Evolutionary conservation across 2,888 invertebrate genomes (phyloP).

Genomic region (Oxystoma pomonae): DNA sequence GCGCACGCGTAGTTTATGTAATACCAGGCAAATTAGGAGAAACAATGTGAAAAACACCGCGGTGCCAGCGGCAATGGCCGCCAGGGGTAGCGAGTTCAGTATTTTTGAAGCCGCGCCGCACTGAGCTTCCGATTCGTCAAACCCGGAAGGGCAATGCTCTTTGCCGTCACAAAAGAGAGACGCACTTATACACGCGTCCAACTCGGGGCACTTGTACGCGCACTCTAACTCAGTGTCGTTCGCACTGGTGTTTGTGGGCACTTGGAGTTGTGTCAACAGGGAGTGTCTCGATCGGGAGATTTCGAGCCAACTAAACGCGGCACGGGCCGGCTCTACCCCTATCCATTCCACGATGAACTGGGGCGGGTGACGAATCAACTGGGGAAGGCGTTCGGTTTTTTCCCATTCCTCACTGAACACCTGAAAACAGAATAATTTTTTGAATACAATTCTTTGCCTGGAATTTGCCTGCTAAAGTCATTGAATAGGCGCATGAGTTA

Average conservation of each 20-base stretch:
- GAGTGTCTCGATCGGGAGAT: slow-evolving; percentile 61
- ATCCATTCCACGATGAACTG: slow-evolving; percentile 66
- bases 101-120: slow-evolving; percentile 57
- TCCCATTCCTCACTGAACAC: slow-evolving; percentile 78
- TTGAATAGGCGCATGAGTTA: no score
- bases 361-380: slow-evolving; percentile 50
- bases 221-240: slow-evolving; percentile 57
- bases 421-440: slow-evolving; percentile 7
- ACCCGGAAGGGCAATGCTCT: slow-evolving; percentile 62
- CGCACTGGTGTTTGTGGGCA: slow-evolving; percentile 50
- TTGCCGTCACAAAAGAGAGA: slow-evolving; percentile 73
- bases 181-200: slow-evolving; percentile 73
- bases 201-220: slow-evolving; percentile 63
- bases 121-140: slow-evolving; percentile 67
- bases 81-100: slow-evolving; percentile 52
- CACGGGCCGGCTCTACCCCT: slow-evolving; percentile 67
- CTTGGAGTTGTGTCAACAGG: slow-evolving; percentile 55
- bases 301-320: slow-evolving; percentile 76
- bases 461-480: no score
- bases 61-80: slow-evolving; percentile 56
- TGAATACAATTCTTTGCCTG: no score
- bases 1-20: slow-evolving; percentile 55
- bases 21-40: slow-evolving; percentile 56
- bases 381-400: slow-evolving; percentile 46
- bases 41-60: slow-evolving; percentile 55